These are phyloP conservation scores for Ellobium chinense DNA, from an alignment of 2,888 invertebrate genomes.

Conservation along the genomic window DNA sequence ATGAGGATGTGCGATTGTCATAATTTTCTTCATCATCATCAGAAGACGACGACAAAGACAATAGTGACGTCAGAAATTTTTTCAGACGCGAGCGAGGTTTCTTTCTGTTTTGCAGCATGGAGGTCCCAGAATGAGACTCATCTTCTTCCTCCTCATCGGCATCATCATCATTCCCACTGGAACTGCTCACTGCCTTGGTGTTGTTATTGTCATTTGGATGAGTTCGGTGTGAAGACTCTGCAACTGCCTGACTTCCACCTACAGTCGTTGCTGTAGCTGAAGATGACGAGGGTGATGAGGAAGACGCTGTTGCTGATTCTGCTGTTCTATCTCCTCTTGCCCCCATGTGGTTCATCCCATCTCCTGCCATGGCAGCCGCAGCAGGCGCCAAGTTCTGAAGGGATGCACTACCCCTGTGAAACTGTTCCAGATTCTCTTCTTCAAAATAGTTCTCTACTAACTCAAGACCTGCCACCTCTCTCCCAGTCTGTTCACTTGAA, in stretches of 20 bases:
- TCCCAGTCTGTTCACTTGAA: background rate
- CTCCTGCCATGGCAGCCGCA: background rate
- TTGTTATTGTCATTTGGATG: background rate
- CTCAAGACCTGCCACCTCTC: background rate
- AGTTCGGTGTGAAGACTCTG: too few species aligned
- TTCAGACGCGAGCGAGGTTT: constrained; percentile 49
- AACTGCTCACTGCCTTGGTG: background rate
- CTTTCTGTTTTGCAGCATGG: constrained; percentile 43
- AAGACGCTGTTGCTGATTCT: background rate
- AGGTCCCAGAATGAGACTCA: constrained; percentile 43
- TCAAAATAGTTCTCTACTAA: constrained; percentile 30
- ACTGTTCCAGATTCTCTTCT: background rate
- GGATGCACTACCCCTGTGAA: background rate
- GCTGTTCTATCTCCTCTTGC: background rate
- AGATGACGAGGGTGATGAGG: background rate
- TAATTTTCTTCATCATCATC: constrained; percentile 46
- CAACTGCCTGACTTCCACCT: background rate
- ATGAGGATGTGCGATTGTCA: background rate
- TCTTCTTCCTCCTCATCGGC: constrained; percentile 44
- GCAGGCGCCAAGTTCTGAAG: background rate
- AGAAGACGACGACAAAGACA: constrained; percentile 52
- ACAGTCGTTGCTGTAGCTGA: background rate
- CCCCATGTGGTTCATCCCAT: background rate
- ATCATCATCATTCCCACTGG: constrained; percentile 6
- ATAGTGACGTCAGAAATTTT: constrained; percentile 50